Conservation (phyloP, 2,113 vertebrate genomes). For the Tetraodon nigroviridis region DNA sequence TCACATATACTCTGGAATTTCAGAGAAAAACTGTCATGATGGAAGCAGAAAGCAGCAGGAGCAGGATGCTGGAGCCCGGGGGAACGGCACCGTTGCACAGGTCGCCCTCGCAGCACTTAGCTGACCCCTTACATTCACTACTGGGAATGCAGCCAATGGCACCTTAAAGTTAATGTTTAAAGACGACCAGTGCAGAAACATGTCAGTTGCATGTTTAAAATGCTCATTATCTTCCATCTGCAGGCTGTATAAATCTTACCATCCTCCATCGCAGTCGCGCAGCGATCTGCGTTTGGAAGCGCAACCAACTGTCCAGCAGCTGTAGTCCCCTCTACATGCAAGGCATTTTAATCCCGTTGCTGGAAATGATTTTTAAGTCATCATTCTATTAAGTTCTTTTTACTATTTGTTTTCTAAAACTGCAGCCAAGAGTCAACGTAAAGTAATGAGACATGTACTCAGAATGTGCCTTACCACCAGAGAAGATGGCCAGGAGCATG, state of each 20-base stretch:
- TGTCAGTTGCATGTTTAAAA: not conserved
- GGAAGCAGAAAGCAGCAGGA: slow-evolving; percentile 35
- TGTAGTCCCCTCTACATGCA: not conserved
- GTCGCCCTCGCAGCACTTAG: slow-evolving; percentile 28
- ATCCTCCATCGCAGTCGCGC: accelerated
- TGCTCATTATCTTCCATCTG: not conserved
- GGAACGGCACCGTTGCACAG: slow-evolving; percentile 33
- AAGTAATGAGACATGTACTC: not conserved
- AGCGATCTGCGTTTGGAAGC: accelerated
- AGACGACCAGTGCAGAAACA: not conserved
- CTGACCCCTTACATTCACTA: accelerated
- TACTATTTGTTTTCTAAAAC: not conserved
- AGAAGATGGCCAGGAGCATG: slow-evolving; percentile 1
- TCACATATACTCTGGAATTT: not conserved
- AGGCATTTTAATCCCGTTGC: slow-evolving; percentile 19
- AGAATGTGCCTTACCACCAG: slow-evolving; percentile 6
- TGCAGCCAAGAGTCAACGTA: not conserved
- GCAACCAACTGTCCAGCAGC: slow-evolving; percentile 3
- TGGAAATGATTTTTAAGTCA: not conserved
- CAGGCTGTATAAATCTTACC: slow-evolving; percentile 6
- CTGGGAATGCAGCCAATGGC: not conserved
- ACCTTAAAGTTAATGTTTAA: slow-evolving; percentile 8
- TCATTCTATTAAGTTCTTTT: not conserved
- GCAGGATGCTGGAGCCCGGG: slow-evolving; percentile 12
- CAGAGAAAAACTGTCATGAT: slow-evolving; percentile 30